Conservation (phyloP, 2,888 invertebrate genomes). For the Ophioninae sp. region DNA sequence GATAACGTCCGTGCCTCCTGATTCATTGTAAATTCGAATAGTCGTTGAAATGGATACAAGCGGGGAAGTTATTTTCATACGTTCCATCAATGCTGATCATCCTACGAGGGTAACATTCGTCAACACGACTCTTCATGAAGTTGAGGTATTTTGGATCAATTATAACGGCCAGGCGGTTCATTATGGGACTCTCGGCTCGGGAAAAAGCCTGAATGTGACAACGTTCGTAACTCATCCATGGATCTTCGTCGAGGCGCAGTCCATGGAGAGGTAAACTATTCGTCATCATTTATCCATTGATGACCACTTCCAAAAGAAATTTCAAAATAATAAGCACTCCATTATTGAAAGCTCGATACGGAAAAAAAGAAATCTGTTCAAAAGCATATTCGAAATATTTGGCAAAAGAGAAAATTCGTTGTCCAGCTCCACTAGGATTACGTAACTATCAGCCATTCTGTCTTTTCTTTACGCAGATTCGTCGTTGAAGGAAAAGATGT, state of each 20-base stretch:
- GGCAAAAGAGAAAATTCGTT: not conserved
- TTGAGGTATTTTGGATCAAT: slow-evolving; percentile 90
- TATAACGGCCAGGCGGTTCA: slow-evolving; percentile 85
- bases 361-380: not conserved
- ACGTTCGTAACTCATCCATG: slow-evolving; percentile 92
- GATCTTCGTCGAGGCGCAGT: slow-evolving; percentile 89
- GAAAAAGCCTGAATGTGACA: slow-evolving; percentile 85
- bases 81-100: slow-evolving; percentile 72
- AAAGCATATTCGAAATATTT: not conserved
- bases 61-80: slow-evolving; percentile 61
- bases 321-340: not conserved
- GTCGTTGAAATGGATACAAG: slow-evolving; percentile 60
- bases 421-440: not conserved
- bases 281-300: not conserved
- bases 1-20: slow-evolving; percentile 21
- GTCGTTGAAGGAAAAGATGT: slow-evolving; percentile 71
- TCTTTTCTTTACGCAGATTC: slow-evolving; percentile 71
- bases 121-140: slow-evolving; percentile 83
- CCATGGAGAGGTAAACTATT: slow-evolving; percentile 83
- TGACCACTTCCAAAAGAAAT: not conserved
- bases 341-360: not conserved
- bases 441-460: not conserved
- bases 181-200: slow-evolving; percentile 84
- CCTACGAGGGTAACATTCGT: slow-evolving; percentile 84
- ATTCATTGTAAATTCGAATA: slow-evolving; percentile 26